Conservation (phyloP, 2,888 invertebrate genomes). For the Mythimna ferrago region DNA sequence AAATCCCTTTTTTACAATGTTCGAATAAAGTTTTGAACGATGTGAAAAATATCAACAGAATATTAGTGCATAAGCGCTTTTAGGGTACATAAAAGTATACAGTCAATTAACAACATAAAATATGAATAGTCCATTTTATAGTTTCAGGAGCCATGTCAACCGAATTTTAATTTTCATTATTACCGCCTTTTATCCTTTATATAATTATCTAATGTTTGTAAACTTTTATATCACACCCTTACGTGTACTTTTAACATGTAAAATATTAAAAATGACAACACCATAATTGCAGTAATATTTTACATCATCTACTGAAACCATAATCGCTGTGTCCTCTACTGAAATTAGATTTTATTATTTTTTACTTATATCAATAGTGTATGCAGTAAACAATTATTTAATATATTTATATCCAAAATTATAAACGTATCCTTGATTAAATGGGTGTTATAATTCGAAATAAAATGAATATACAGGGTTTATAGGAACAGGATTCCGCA, state of each 20-base stretch:
- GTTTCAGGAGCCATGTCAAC: not conserved
- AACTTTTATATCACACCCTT: conserved; percentile 24
- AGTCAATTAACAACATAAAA: not conserved
- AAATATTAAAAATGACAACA: not conserved
- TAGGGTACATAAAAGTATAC: not conserved
- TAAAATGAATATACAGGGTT: not conserved
- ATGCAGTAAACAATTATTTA: not conserved
- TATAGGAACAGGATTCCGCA: too few relatives aligned
- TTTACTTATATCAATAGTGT: not conserved
- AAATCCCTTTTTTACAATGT: not conserved
- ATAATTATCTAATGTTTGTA: not conserved
- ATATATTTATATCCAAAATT: not conserved
- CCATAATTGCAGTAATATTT: not conserved
- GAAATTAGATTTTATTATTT: not conserved
- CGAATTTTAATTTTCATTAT: not conserved
- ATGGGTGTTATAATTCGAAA: not conserved
- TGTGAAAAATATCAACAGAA: not conserved
- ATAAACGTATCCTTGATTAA: not conserved
- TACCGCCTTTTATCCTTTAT: not conserved
- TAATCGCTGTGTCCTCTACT: not conserved
- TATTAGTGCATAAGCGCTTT: not conserved
- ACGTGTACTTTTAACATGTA: conserved; percentile 43
- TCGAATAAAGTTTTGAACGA: not conserved
- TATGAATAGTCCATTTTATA: not conserved
- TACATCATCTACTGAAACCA: not conserved